phyloP scores from a whole-genome alignment of 2,113 vertebrate genomes.

The Oxygymnocypris stewartii region DNA sequence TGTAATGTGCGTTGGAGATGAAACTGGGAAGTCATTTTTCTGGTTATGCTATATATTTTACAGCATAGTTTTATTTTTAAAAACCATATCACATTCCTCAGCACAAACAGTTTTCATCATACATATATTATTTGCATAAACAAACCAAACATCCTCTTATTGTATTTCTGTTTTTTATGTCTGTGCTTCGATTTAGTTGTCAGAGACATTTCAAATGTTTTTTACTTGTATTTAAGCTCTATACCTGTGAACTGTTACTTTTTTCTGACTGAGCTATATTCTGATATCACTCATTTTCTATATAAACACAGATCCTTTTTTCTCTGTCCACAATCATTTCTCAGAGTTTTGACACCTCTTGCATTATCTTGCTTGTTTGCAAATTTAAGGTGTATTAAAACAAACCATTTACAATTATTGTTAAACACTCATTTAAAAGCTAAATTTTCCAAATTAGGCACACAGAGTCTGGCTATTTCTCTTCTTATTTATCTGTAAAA shows the following conservation, averaged over 20 bases:
- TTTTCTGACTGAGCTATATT: not conserved
- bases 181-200: not conserved
- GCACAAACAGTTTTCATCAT: not conserved
- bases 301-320: not conserved
- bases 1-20: not conserved
- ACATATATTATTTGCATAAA: not conserved
- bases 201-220: not conserved
- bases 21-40: not conserved
- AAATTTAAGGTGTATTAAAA: not conserved
- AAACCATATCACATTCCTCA: not conserved
- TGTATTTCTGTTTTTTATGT: not conserved
- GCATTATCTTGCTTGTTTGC: not conserved
- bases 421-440: not conserved
- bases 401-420: not conserved
- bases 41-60: not conserved
- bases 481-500: not conserved
- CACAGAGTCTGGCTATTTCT: not conserved
- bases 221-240: not conserved
- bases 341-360: not conserved
- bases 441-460: not conserved
- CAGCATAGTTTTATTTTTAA: not conserved
- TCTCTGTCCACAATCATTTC: not conserved
- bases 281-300: not conserved
- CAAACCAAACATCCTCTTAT: not conserved
- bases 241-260: not conserved